Evolutionary conservation across 2,888 invertebrate species (phyloP).

Genomic region (Netelia melanura): DNA sequence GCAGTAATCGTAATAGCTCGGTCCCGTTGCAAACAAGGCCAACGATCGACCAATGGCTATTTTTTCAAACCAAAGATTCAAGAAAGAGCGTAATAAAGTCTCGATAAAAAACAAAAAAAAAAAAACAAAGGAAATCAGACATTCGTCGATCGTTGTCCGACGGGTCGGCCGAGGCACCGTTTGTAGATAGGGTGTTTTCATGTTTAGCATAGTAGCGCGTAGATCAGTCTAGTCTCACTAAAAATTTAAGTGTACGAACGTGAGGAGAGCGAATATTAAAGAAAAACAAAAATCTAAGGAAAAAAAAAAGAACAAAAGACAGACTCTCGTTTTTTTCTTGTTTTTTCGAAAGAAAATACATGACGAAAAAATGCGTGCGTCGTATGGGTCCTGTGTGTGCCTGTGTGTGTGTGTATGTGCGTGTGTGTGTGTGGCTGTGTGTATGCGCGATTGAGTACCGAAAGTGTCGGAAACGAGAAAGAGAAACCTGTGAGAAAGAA

Average conservation of each 20-base stretch:
- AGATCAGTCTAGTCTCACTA: constrained; percentile 82
- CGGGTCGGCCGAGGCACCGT: constrained; percentile 71
- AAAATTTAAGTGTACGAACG: constrained; percentile 70
- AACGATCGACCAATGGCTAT: constrained; percentile 46
- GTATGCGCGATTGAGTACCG: constrained; percentile 4
- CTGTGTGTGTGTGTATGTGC: neutral
- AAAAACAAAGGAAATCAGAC: constrained; percentile 19
- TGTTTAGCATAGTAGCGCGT: constrained; percentile 82
- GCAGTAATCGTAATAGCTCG: constrained; percentile 57
- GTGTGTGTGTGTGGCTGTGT: neutral
- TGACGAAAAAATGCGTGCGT: constrained; percentile 12
- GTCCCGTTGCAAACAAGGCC: constrained; percentile 27
- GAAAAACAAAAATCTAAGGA: constrained; percentile 13
- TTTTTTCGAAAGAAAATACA: no score
- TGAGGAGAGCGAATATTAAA: constrained; percentile 70
- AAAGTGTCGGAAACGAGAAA: constrained; percentile 9
- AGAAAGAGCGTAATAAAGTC: neutral
- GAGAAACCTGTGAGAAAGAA: constrained; percentile 28
- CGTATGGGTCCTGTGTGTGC: constrained; percentile 38
- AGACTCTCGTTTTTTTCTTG: neutral
- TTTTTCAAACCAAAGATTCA: constrained; percentile 27
- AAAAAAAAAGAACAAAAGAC: neutral
- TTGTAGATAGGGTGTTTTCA: constrained; percentile 85
- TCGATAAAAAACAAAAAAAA: constrained; percentile 11
- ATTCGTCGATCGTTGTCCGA: constrained; percentile 65